Base-by-base conservation (phyloP, 2,797 vertebrate species). In the Sphaeramia orbicularis region DNA sequence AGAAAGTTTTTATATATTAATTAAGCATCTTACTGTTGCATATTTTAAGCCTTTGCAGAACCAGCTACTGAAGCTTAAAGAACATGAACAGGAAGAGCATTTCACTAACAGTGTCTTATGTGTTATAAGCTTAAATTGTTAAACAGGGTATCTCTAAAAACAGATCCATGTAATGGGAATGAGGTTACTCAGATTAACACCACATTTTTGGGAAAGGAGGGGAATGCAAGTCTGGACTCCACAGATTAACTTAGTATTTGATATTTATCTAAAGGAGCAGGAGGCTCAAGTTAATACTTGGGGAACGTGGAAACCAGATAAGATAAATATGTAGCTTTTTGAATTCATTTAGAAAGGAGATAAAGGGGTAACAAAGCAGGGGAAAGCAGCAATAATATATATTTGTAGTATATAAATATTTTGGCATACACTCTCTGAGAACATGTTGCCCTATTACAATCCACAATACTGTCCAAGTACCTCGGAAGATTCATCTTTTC, bases 401-500 rank as follows among this genome's bases (percentile, higher is more conserved):
- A 76, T 65, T 54, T 47, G 37, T 18, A 43, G 41, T 10, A 59
- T 86, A 91, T 90, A 91, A 90, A 92, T 91, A 92, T 76, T 81
- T 85, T 85, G 81, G 81, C 88, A 88, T 78, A 68, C 74, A 87
- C 71, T 79, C 78, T 86, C 73, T 84, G 81, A 87, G 80, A 89
- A 87, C 74, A 80, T 84, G 80, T 86, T 81, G 75, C 85, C 81
- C 35, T 74, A 56, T 81, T 85, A 82, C 86, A 90, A 87, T 90
- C 88, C 85, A 87, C 83, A 92, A 92, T 86, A 93, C 91, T 92
- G 90, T 90, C 88, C 83, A 75, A 90, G 90, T 92, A 92, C 90
- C 91, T 90, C 75, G 58, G 82, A 90, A 66, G 78, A 87, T 86
- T 89, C 48, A 64, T 84, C 71, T 71, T 59, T 57, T 74, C 45